A percentile compares a stretch with the other conserved stretches of the same genome.
These are phyloP conservation scores for Calephelis nemesis DNA, from an alignment of 1,140 invertebrate species.

Conservation along the genomic window DNA sequence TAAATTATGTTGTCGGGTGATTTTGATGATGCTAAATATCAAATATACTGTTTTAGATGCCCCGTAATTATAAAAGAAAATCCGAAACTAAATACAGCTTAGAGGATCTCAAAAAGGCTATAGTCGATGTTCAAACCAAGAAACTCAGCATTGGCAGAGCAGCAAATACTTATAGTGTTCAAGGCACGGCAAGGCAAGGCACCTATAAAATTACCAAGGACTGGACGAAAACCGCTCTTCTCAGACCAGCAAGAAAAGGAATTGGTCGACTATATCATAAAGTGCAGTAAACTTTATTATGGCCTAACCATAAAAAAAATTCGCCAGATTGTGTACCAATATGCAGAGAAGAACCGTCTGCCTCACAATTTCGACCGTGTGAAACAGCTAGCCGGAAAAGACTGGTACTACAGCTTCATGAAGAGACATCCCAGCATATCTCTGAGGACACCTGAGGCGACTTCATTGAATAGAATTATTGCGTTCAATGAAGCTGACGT, in stretches of 20 bases:
- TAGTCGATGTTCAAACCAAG: no score
- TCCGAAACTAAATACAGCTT: no score
- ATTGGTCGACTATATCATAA: constrained; percentile 34
- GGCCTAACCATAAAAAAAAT: constrained; percentile 36
- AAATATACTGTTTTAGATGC: no score
- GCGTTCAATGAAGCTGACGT: background rate
- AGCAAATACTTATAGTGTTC: no score
- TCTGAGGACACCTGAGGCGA: background rate
- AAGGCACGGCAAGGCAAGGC: no score
- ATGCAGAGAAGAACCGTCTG: constrained; percentile 22
- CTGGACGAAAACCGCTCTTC: no score
- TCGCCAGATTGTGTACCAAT: constrained; percentile 33
- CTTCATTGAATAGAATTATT: background rate
- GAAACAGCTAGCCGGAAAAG: constrained; percentile 24
- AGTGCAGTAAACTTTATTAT: constrained; percentile 36
- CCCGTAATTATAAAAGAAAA: no score
- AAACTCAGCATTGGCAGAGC: no score
- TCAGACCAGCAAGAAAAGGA: constrained; percentile 30
- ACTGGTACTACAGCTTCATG: constrained; percentile 21
- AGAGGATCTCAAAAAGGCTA: no score
- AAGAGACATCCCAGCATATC: constrained; percentile 17
- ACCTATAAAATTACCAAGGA: no score
- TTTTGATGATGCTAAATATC: no score
- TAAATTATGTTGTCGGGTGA: no score
- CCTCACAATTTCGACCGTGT: constrained; percentile 27